A percentile compares a stretch with the other conserved stretches of the same genome.
phyloP scores from a whole-genome alignment of 2,113 vertebrate genomes.

The Plecturocebus donacophilus region DNA sequence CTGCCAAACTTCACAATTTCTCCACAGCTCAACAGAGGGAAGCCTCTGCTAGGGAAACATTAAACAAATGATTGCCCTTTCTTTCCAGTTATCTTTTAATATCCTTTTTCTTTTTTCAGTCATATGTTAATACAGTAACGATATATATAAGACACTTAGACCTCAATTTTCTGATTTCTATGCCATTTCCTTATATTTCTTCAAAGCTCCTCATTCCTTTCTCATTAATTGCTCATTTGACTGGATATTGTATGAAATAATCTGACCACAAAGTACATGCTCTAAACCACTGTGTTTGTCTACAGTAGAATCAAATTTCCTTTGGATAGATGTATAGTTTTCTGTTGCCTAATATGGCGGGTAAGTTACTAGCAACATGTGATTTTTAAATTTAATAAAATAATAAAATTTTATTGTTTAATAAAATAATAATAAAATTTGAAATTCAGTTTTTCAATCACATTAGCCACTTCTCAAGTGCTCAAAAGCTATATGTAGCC shows the following conservation, averaged over 20 bases:
- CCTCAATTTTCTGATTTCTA: constrained; percentile 20
- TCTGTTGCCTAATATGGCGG: not conserved
- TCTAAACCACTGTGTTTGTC: not conserved
- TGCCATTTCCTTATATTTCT: not conserved
- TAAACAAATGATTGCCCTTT: not conserved
- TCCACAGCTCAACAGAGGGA: not conserved
- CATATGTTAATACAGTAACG: not conserved
- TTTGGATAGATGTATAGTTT: not conserved
- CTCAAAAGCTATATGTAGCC: too few relatives aligned
- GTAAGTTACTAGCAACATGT: not conserved
- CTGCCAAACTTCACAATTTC: not conserved
- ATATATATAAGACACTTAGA: not conserved
- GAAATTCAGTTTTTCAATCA: not conserved
- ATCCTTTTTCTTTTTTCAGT: not conserved
- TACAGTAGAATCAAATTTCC: not conserved
- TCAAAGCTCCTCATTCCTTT: not conserved
- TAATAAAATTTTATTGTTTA: too few relatives aligned
- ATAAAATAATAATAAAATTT: too few relatives aligned
- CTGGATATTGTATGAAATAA: not conserved
- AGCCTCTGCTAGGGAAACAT: not conserved
- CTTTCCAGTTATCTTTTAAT: not conserved
- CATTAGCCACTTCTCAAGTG: not conserved
- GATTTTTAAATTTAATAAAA: constrained; percentile 21
- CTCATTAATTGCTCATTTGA: not conserved
- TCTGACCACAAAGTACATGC: not conserved